Percentiles rank a stretch among this genome's conserved stretches.
Evolutionary conservation across 2,797 vertebrate species (phyloP).

Genomic region (Platalea minor): DNA sequence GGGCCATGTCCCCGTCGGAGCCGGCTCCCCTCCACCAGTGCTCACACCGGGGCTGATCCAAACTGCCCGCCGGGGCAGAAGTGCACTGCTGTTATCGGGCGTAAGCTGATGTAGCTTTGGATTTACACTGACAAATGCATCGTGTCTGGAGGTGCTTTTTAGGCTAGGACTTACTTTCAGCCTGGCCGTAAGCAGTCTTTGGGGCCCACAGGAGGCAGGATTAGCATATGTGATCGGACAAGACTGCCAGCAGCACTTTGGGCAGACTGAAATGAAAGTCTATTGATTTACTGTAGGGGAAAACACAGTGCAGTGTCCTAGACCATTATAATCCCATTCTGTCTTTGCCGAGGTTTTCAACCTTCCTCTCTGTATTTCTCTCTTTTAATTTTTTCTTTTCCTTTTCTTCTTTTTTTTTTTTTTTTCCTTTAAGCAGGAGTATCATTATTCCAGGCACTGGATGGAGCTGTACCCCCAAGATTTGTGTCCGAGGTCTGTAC

Average conservation of each 20-base stretch:
- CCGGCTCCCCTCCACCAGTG: rapidly evolving
- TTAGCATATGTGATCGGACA: not conserved
- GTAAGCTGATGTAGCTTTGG: not conserved
- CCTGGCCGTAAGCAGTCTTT: not conserved
- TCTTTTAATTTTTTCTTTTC: no score
- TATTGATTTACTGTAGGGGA: not conserved
- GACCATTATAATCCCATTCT: not conserved
- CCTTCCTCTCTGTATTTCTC: not conserved
- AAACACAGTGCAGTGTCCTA: not conserved
- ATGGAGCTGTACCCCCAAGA: not conserved
- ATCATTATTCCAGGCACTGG: not conserved
- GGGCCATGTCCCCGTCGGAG: rapidly evolving
- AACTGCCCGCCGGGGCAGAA: rapidly evolving
- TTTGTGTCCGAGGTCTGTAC: not conserved
- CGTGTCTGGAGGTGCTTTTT: not conserved
- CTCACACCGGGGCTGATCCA: not conserved
- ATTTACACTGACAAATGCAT: not conserved
- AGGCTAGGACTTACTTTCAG: not conserved
- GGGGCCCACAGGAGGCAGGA: not conserved
- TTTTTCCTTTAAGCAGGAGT: not conserved
- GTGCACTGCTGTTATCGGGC: rapidly evolving
- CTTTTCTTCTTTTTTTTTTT: not conserved
- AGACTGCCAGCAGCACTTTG: not conserved
- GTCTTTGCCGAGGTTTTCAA: not conserved
- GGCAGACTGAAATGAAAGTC: not conserved